Conservation (phyloP, 2,888 invertebrate species). For the Sinopyrophorus schimmeli region DNA sequence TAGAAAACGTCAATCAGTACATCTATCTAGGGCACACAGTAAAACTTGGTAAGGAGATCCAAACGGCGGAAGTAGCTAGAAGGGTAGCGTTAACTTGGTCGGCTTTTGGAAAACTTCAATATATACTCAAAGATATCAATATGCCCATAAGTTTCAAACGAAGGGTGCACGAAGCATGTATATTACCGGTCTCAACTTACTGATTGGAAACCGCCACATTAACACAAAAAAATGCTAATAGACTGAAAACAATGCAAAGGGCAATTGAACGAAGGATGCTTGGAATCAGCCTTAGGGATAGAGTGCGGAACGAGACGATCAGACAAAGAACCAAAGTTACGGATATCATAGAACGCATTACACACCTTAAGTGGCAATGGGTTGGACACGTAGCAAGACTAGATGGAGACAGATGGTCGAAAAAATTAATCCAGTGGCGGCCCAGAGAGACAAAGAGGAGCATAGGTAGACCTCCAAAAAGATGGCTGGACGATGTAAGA, state of each 20-base stretch:
- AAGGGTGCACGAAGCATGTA: no score
- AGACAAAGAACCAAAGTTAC: slow-evolving; percentile 4
- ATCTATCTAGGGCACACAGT: background rate
- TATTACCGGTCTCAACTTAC: background rate
- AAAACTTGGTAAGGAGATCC: slow-evolving; percentile 2
- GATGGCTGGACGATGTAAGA: slow-evolving; percentile 1
- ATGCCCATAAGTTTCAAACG: slow-evolving; percentile 4
- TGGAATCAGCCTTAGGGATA: background rate
- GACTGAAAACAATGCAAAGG: slow-evolving; percentile 1
- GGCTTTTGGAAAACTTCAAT: slow-evolving; percentile 2
- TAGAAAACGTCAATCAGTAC: slow-evolving; percentile 5
- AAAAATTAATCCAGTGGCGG: slow-evolving; percentile 1
- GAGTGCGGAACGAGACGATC: background rate
- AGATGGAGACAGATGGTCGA: background rate
- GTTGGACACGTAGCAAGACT: background rate
- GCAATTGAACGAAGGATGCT: background rate
- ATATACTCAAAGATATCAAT: background rate
- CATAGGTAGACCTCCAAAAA: background rate
- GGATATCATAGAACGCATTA: background rate
- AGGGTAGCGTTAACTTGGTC: slow-evolving; percentile 4
- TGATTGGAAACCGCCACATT: slow-evolving; percentile 1
- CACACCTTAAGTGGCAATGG: background rate
- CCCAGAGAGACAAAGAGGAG: slow-evolving; percentile 2
- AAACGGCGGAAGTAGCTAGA: slow-evolving; percentile 4
- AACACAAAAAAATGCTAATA: slow-evolving; percentile 1